Evolutionary conservation across 2,797 vertebrate genomes (phyloP).

Genomic region (Fundulus diaphanus): DNA sequence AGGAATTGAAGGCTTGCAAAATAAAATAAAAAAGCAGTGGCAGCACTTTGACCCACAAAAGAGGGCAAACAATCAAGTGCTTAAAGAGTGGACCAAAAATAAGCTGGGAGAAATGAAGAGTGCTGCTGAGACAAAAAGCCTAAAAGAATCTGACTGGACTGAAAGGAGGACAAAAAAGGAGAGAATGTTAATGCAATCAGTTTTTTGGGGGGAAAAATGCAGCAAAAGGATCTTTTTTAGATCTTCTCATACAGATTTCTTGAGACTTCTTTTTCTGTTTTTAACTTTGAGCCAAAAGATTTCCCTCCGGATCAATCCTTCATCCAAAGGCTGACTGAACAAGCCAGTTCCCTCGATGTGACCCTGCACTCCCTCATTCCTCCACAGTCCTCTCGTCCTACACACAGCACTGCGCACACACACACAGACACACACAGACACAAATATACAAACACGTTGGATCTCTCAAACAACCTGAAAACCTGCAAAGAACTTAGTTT

Average conservation of each 20-base stretch:
- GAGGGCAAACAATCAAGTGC: constrained; percentile 61
- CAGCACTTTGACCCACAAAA: constrained; percentile 52
- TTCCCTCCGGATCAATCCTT: constrained; percentile 69
- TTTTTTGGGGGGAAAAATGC: constrained; percentile 51
- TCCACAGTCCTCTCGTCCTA: constrained; percentile 60
- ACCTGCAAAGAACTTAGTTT: constrained; percentile 61
- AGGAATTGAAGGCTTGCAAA: constrained; percentile 17
- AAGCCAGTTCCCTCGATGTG: constrained; percentile 68
- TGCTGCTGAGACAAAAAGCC: constrained; percentile 48
- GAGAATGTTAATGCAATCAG: constrained; percentile 68
- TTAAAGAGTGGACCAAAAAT: constrained; percentile 28
- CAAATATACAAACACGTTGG: constrained; percentile 28
- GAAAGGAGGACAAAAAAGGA: constrained; percentile 5
- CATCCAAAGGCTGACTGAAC: constrained; percentile 68
- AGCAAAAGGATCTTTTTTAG: constrained; percentile 35
- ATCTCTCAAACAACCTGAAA: constrained; percentile 71
- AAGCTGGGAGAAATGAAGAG: constrained; percentile 52
- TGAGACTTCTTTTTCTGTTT: constrained; percentile 47
- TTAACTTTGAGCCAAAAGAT: constrained; percentile 43
- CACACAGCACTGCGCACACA: constrained; percentile 22
- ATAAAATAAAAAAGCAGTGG: constrained; percentile 26
- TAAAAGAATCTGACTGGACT: constrained; percentile 39
- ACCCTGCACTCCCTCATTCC: constrained; percentile 79
- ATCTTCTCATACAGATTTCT: constrained; percentile 36
- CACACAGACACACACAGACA: constrained; percentile 8